These are phyloP conservation scores for Crossoptilon crossoptilon DNA, from an alignment of 2,797 vertebrate genomes.

Conservation along the genomic window DNA sequence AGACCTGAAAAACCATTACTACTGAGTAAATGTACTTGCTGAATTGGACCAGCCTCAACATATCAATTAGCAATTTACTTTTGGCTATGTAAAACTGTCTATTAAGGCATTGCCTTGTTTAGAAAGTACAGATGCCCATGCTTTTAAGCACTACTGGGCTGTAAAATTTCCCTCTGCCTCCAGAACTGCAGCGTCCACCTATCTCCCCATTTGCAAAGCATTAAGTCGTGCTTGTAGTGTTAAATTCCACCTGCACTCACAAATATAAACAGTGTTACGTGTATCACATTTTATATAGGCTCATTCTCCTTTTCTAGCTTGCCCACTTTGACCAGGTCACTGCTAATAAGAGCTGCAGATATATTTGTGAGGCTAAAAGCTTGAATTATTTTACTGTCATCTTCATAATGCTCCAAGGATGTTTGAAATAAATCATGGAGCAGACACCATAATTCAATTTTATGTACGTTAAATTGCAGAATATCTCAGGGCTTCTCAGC, in stretches of 20 bases:
- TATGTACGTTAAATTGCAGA: not conserved
- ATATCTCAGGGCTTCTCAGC: not conserved
- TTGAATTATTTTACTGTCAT: not conserved
- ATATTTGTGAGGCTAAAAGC: not conserved
- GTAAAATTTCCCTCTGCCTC: not conserved
- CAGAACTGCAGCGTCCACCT: not conserved
- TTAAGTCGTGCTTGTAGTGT: not conserved
- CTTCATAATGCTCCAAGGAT: not conserved
- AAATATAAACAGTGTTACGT: rapidly evolving
- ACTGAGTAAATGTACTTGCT: slow-evolving; percentile 35
- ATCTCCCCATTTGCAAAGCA: not conserved
- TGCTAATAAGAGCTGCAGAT: not conserved
- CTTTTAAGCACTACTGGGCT: not conserved
- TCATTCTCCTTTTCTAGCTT: not conserved
- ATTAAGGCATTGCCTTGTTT: slow-evolving; percentile 39
- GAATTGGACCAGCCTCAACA: slow-evolving; percentile 18
- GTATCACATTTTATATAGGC: not conserved
- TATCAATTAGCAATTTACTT: slow-evolving; percentile 21
- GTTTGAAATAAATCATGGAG: not conserved
- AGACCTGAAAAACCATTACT: slow-evolving; percentile 3
- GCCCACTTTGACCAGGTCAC: not conserved
- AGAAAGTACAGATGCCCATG: not conserved
- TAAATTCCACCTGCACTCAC: not conserved
- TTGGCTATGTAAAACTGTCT: not conserved
- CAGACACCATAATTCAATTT: not conserved